phyloP scores from a whole-genome alignment of 2,797 vertebrate species.

The Falco columbarius region DNA sequence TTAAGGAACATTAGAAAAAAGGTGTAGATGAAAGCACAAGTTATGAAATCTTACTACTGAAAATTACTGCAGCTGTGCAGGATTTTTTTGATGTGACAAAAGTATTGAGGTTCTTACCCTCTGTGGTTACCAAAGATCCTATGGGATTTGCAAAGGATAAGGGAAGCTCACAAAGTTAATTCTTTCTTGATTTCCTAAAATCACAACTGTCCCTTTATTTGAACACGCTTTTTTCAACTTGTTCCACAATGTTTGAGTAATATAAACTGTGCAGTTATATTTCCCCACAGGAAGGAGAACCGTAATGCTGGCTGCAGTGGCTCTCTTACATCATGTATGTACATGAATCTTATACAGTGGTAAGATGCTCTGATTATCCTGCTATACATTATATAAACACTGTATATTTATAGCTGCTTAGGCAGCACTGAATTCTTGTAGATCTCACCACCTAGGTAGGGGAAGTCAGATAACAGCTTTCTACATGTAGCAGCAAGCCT shows the following conservation, averaged over 20 bases:
- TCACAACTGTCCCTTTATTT: background rate
- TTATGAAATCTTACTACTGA: background rate
- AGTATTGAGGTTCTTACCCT: background rate
- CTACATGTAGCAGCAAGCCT: background rate
- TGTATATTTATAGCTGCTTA: background rate
- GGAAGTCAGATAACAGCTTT: background rate
- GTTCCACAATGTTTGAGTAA: background rate
- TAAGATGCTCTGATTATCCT: background rate
- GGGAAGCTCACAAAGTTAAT: background rate
- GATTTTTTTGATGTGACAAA: background rate
- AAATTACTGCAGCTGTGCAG: background rate
- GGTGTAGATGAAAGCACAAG: background rate
- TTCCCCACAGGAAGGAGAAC: background rate
- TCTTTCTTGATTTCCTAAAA: background rate
- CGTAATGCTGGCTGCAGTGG: background rate
- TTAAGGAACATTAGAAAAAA: constrained; percentile 6
- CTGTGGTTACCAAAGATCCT: background rate
- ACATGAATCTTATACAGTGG: accelerated
- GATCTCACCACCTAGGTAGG: background rate
- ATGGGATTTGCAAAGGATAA: background rate
- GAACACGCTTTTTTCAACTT: background rate
- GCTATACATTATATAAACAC: background rate
- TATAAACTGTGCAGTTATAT: background rate
- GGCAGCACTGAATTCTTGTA: background rate
- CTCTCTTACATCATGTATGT: background rate